A percentile compares a stretch with the other conserved stretches of the same genome.
Evolutionary conservation across 2,113 vertebrate species (phyloP).

Genomic region (Clinocottus analis): DNA sequence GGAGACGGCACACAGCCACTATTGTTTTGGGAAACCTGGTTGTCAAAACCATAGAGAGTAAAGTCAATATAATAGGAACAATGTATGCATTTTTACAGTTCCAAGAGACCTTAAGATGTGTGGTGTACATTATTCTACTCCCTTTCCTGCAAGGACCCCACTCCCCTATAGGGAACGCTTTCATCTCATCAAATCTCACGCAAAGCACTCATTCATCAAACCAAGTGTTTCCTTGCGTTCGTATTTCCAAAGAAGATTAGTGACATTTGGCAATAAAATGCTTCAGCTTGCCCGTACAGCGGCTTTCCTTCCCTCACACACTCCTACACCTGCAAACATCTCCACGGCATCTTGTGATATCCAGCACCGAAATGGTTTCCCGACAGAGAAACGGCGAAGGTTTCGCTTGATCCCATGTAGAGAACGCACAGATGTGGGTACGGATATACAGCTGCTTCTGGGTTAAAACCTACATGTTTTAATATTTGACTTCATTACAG

Average conservation of each 20-base stretch:
- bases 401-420: neutral
- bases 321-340: conserved; percentile 2
- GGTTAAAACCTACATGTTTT: conserved; percentile 25
- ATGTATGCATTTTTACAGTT: neutral
- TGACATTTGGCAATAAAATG: conserved; percentile 1
- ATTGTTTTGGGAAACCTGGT: conserved; percentile 10
- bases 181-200: conserved; percentile 44
- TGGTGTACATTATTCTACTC: neutral
- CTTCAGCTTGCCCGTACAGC: neutral
- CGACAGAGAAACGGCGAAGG: neutral
- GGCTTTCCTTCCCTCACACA: neutral
- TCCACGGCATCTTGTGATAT: neutral
- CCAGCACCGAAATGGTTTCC: neutral
- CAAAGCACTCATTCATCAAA: conserved; percentile 47
- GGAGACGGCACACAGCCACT: conserved; percentile 17
- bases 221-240: conserved; percentile 38
- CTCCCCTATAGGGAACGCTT: neutral
- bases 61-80: conserved; percentile 12
- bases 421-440: neutral
- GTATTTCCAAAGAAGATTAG: conserved; percentile 26
- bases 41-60: conserved; percentile 16
- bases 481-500: conserved; percentile 3
- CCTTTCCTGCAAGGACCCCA: conserved; percentile 9
- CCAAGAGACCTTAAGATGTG: neutral
- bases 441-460: neutral